phyloP scores from a whole-genome alignment of 2,888 invertebrate species.

The Drosophila melanosoma region DNA sequence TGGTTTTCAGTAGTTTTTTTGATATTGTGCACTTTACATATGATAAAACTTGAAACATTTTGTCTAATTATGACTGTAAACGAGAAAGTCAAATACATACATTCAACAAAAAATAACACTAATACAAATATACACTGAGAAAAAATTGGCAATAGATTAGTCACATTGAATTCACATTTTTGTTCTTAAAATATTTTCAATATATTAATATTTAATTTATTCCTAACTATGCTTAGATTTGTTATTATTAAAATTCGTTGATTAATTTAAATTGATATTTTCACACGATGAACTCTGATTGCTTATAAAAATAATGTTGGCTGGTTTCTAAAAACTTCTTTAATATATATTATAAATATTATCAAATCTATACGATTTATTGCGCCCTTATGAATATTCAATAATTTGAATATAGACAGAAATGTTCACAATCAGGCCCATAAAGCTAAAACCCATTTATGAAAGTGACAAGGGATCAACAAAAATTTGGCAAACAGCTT shows the following conservation, averaged over 20 bases:
- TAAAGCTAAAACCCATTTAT: slow-evolving; percentile 14
- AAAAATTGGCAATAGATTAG: slow-evolving; percentile 84
- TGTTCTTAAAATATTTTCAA: slow-evolving; percentile 6
- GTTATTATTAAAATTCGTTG: slow-evolving; percentile 5
- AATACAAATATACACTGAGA: slow-evolving; percentile 81
- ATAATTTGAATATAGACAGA: neutral
- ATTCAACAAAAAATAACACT: slow-evolving; percentile 70
- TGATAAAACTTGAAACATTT: slow-evolving; percentile 57
- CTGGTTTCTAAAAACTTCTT: neutral
- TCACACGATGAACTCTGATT: neutral
- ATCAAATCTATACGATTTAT: neutral
- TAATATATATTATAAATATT: neutral
- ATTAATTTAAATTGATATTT: neutral
- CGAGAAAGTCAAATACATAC: slow-evolving; percentile 43
- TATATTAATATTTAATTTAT: slow-evolving; percentile 25
- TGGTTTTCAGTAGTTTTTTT: slow-evolving; percentile 62
- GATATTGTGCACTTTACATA: slow-evolving; percentile 59
- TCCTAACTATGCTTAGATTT: slow-evolving; percentile 25
- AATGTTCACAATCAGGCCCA: neutral
- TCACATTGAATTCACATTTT: slow-evolving; percentile 62
- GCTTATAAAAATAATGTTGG: neutral
- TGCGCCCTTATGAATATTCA: neutral
- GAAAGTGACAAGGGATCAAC: slow-evolving; percentile 28
- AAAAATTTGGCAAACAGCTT: slow-evolving; percentile 12
- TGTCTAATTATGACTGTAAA: slow-evolving; percentile 62